Conservation (phyloP, 2,888 invertebrate genomes). For the Epistrophe eligans region DNA sequence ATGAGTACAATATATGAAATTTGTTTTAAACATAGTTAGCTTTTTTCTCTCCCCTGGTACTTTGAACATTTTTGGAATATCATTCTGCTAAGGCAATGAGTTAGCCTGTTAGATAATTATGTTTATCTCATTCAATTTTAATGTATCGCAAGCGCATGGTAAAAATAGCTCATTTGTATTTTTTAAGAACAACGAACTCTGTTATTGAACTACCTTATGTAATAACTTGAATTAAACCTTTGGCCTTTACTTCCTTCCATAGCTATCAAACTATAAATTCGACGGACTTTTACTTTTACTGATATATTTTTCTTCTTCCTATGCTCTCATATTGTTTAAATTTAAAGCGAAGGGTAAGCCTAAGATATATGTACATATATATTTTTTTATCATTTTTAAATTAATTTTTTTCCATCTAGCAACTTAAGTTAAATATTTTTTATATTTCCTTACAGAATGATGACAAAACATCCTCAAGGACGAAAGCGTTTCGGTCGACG, state of each 20-base stretch:
- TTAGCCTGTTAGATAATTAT: too few species aligned
- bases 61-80: too few species aligned
- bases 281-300: constrained; percentile 37
- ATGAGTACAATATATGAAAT: too few species aligned
- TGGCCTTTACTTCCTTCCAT: neutral
- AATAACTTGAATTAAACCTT: neutral
- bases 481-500: constrained; percentile 91
- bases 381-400: neutral
- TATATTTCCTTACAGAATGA: constrained; percentile 86
- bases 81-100: too few species aligned
- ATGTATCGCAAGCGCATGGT: too few species aligned
- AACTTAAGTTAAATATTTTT: too few species aligned
- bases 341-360: constrained; percentile 67
- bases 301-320: constrained; percentile 50
- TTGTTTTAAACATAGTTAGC: too few species aligned
- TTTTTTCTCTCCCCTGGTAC: too few species aligned
- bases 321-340: constrained; percentile 61
- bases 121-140: too few species aligned
- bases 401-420: neutral
- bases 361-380: too few species aligned
- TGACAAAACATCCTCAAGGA: constrained; percentile 95
- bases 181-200: too few species aligned
- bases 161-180: too few species aligned
- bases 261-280: neutral
- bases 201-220: neutral